Evolutionary conservation across 2,888 invertebrate genomes (phyloP), one percentile per base, ranked within the genome.

Genomic region (Andrena bucephala): DNA sequence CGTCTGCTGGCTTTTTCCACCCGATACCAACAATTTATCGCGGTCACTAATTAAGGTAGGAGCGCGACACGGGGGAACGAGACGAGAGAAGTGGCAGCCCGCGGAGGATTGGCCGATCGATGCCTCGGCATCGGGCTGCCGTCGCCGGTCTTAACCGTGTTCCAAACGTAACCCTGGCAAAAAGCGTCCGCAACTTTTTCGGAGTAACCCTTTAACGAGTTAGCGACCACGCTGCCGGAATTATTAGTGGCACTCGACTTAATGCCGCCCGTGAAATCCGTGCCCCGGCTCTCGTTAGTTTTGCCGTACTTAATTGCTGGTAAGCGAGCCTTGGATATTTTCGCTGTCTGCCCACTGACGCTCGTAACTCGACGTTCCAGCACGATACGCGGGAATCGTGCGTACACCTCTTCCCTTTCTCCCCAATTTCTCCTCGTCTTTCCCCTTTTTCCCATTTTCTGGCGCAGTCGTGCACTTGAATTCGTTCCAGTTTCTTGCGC

Each of bases 11-110:
- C 57, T 88, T 86, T 89, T 89, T 87, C 73, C 85, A 86, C 65
- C 84, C 85, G 84, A 88, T 89, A 87, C 85, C 83, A 84, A 85
- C 84, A 87, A 88, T 90, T 89, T 89, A 87, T 89, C 66, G 65
- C 74, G 74, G 72, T 77, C 74, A 72, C 85, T 87, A 87, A 87
- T 89, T 86, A 85, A 81, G 62, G 77, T 54, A 67, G 54, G 7
- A 36, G 42, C 20, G 48, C 54, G 50, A 24, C 1, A 1, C 10
- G 36, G n/a, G 20, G 50, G n/a, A 66, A 59, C n/a, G 63, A 52
- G 60, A 67, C 13, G 59, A 52, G 2, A 52, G 42, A 66, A 52
- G 36, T 36, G 42, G 27, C 54, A 54, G 66, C 66, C 36, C 27
- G 29, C 68, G 33, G 54, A 42, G 27, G 59, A 24, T 29, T 68